Conservation (phyloP, 2,797 vertebrate genomes). For the Tokudaia muenninki region DNA sequence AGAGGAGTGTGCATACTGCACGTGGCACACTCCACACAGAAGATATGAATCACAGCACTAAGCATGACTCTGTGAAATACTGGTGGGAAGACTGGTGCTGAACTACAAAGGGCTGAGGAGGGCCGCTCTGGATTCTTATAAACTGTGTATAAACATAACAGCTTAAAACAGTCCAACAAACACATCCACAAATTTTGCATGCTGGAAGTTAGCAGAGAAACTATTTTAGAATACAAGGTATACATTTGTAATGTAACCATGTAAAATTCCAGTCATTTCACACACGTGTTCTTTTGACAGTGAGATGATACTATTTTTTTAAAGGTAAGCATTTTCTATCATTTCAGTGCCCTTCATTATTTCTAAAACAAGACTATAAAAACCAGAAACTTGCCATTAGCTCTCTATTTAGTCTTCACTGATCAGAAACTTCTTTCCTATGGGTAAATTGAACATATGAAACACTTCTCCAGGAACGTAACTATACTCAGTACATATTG, state of each 20-base stretch:
- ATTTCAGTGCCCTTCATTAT: not conserved
- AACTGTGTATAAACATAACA: not conserved
- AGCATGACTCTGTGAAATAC: not conserved
- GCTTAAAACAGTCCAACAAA: constrained; percentile 1
- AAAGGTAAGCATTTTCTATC: constrained; percentile 31
- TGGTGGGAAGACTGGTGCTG: not conserved
- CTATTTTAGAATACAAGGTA: constrained; percentile 24
- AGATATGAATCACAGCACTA: not conserved
- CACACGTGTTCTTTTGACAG: constrained; percentile 14
- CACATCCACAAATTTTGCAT: not conserved
- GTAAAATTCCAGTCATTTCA: not conserved
- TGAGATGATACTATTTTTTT: not conserved
- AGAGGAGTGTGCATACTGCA: not conserved
- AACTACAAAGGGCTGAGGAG: not conserved
- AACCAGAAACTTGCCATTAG: constrained; percentile 38
- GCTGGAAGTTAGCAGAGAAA: constrained; percentile 14
- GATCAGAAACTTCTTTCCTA: not conserved
- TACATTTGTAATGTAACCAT: not conserved
- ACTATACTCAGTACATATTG: not conserved
- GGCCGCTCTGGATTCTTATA: not conserved
- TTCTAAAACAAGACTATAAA: constrained; percentile 25
- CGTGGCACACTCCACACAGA: not conserved
- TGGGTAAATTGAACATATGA: not conserved
- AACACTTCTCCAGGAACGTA: not conserved
- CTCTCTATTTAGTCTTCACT: constrained; percentile 24